These are phyloP conservation scores for Potorous gilbertii DNA, from an alignment of 2,797 vertebrate genomes.

Conservation along the genomic window DNA sequence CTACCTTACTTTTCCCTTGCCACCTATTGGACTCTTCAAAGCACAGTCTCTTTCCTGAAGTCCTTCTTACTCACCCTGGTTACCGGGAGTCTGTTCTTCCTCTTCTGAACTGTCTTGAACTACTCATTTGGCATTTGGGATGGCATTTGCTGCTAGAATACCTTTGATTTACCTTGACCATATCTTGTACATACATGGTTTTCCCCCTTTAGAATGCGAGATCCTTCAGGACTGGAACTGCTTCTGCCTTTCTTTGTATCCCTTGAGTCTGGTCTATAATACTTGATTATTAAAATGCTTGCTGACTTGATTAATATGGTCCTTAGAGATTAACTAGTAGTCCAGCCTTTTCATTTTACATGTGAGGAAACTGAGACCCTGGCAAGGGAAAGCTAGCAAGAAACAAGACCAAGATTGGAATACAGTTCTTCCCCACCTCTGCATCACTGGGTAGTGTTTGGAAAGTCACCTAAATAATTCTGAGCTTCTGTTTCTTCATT, in stretches of 20 bases:
- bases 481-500: neutral
- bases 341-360: neutral
- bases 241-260: neutral
- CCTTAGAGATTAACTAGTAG: neutral
- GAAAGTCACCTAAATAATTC: neutral
- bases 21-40: neutral
- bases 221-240: neutral
- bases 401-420: neutral
- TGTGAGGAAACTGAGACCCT: neutral
- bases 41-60: neutral
- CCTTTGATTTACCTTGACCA: neutral
- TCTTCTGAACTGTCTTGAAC: neutral
- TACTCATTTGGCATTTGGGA: neutral
- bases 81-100: neutral
- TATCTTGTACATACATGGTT: neutral
- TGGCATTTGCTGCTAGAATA: neutral
- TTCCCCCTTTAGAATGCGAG: neutral
- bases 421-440: neutral
- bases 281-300: neutral
- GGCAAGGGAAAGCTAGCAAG: neutral
- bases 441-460: neutral
- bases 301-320: neutral
- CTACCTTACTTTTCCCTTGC: neutral
- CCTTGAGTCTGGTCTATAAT: neutral
- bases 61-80: neutral